A percentile compares a stretch with the other conserved stretches of the same genome.
These are phyloP conservation scores for Pterostichus niger DNA, from an alignment of 2,888 invertebrate species.

Conservation along the genomic window DNA sequence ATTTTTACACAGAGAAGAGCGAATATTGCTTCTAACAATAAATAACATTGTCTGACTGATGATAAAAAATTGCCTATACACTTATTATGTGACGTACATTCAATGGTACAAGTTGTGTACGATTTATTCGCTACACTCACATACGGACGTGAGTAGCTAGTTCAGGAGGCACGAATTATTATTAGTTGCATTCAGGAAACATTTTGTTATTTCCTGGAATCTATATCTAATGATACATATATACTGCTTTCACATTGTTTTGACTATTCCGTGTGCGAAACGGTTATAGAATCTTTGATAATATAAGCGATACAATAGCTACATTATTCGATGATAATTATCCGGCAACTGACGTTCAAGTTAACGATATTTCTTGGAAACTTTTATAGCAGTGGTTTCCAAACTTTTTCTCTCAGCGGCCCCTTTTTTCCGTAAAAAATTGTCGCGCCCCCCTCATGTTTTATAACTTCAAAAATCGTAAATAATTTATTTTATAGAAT, in stretches of 20 bases:
- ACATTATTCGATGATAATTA: conserved; percentile 45
- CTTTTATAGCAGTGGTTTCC: not conserved
- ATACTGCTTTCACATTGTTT: conserved; percentile 61
- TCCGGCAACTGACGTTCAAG: conserved; percentile 24
- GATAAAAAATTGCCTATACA: conserved; percentile 55
- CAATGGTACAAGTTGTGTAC: conserved; percentile 51
- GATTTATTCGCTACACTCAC: conserved; percentile 28
- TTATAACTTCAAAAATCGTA: too few species aligned
- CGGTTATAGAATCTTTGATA: conserved; percentile 54
- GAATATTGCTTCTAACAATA: conserved; percentile 60
- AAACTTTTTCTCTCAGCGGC: too few species aligned
- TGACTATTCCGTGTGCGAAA: conserved; percentile 55
- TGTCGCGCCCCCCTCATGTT: too few species aligned
- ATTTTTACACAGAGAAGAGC: conserved; percentile 55
- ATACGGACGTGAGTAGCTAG: conserved; percentile 41
- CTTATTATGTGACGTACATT: conserved; percentile 43
- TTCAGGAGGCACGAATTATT: conserved; percentile 61
- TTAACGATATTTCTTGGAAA: not conserved
- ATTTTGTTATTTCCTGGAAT: conserved; percentile 44
- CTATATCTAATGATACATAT: conserved; percentile 57
- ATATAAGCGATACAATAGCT: conserved; percentile 47
- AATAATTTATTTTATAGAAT: too few species aligned
- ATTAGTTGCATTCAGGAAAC: conserved; percentile 63
- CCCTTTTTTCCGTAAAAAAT: too few species aligned
- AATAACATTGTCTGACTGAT: conserved; percentile 24